A percentile compares a stretch with the other conserved stretches of the same genome.
phyloP scores from a whole-genome alignment of 2,113 vertebrate genomes.

The Boulengeromyrus knoepffleri region DNA sequence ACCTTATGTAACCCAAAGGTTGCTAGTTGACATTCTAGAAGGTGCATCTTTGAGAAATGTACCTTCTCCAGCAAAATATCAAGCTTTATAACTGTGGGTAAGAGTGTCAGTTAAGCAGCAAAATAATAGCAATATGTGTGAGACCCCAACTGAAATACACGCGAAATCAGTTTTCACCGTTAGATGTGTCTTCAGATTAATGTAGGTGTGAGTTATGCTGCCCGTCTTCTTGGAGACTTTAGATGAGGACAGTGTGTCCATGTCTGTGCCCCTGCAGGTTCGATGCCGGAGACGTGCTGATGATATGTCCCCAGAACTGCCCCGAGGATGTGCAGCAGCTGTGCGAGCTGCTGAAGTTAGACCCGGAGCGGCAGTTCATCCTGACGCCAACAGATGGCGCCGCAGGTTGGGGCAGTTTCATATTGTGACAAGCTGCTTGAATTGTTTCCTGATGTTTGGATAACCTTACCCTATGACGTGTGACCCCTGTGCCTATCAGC shows the following conservation, averaged over 20 bases:
- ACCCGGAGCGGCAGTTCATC: constrained; percentile 62
- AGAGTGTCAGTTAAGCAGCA: background rate
- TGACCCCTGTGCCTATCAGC: constrained; percentile 30
- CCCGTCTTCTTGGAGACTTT: background rate
- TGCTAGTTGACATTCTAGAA: background rate
- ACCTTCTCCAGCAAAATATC: background rate
- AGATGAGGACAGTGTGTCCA: background rate
- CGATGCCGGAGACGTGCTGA: constrained; percentile 71
- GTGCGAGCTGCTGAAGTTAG: constrained; percentile 69
- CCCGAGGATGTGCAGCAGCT: constrained; percentile 62
- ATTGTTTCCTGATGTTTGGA: background rate
- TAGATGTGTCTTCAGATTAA: background rate
- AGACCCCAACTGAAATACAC: background rate
- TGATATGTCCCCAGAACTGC: constrained; percentile 73
- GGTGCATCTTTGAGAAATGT: background rate
- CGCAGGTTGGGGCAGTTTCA: constrained; percentile 42
- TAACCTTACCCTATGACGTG: background rate
- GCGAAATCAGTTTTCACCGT: background rate
- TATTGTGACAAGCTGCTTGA: background rate
- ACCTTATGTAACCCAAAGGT: background rate
- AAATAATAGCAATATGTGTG: background rate
- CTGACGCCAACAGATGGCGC: constrained; percentile 57
- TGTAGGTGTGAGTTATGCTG: background rate
- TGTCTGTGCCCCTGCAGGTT: constrained; percentile 54
- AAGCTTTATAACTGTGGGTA: background rate